Evolutionary conservation across 2,113 vertebrate genomes (phyloP).

Genomic region (Amphiprion ocellaris): DNA sequence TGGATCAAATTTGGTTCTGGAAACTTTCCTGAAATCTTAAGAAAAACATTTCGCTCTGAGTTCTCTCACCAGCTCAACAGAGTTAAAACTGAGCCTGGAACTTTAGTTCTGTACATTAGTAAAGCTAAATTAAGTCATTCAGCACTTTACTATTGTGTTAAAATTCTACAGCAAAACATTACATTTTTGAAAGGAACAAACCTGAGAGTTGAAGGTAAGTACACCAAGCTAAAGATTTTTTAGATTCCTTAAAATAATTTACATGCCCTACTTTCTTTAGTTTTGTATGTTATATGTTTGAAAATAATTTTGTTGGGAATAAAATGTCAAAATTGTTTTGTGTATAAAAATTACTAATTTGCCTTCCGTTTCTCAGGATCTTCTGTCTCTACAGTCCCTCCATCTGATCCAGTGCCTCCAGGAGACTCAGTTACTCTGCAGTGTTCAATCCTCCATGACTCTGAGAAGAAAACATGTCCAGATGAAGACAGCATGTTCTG

Average conservation of each 20-base stretch:
- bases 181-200: slow-evolving; percentile 16
- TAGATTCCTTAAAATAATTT: background rate
- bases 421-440: slow-evolving; percentile 32
- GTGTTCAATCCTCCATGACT: slow-evolving; percentile 32
- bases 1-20: slow-evolving; percentile 59
- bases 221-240: background rate
- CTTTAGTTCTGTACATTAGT: slow-evolving; percentile 34
- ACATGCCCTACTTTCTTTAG: background rate
- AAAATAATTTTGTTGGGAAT: no score
- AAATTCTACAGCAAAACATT: accelerated
- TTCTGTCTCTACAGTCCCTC: background rate
- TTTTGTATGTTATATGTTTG: background rate
- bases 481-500: slow-evolving; percentile 44
- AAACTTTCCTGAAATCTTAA: slow-evolving; percentile 16
- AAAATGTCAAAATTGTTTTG: no score
- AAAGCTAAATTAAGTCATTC: slow-evolving; percentile 27
- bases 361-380: background rate
- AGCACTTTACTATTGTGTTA: slow-evolving; percentile 59
- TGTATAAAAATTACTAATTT: no score
- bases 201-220: slow-evolving; percentile 63
- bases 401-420: slow-evolving; percentile 1
- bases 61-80: background rate
- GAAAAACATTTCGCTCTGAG: background rate
- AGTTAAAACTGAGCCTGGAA: background rate
- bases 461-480: slow-evolving; percentile 19